phyloP scores from a whole-genome alignment of 2,888 invertebrate species.

The Yponomeuta plumbellus region DNA sequence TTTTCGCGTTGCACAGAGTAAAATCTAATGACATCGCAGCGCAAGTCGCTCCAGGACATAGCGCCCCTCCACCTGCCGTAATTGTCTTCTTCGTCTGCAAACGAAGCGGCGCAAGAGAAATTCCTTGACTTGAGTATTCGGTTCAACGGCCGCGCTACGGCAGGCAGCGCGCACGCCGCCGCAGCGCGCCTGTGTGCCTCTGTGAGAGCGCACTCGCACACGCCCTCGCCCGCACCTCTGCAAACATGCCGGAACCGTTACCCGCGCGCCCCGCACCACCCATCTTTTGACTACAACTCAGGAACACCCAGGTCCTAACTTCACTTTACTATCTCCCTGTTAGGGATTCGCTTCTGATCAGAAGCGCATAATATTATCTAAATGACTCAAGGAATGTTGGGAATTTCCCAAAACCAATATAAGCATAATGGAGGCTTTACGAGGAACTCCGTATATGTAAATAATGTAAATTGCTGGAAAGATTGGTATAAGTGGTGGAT shows the following conservation, averaged over 20 bases:
- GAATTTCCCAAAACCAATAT: background rate
- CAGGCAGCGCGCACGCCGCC: conserved; percentile 36
- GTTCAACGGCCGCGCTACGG: conserved; percentile 71
- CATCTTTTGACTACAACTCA: conserved; percentile 25
- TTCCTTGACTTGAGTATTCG: conserved; percentile 71
- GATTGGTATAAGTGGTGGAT: background rate
- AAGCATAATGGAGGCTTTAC: background rate
- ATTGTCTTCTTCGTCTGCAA: conserved; percentile 62
- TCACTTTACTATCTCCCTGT: background rate
- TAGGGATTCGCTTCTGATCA: background rate
- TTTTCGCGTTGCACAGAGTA: background rate
- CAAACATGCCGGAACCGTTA: conserved; percentile 72
- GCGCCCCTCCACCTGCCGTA: conserved; percentile 41
- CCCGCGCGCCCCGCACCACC: conserved; percentile 48
- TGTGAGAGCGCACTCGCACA: conserved; percentile 57
- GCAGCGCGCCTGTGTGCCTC: conserved; percentile 45
- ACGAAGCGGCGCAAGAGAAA: conserved; percentile 62
- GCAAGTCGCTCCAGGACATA: conserved; percentile 16
- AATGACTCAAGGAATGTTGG: background rate
- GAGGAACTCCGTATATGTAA: background rate
- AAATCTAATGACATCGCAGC: background rate
- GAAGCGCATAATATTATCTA: background rate
- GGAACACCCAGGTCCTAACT: background rate
- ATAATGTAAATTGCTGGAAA: background rate
- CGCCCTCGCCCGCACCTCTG: conserved; percentile 53